A percentile compares a stretch with the other conserved stretches of the same genome.
Conservation (phyloP, 2,113 vertebrate genomes). For the Charadrius vociferus region DNA sequence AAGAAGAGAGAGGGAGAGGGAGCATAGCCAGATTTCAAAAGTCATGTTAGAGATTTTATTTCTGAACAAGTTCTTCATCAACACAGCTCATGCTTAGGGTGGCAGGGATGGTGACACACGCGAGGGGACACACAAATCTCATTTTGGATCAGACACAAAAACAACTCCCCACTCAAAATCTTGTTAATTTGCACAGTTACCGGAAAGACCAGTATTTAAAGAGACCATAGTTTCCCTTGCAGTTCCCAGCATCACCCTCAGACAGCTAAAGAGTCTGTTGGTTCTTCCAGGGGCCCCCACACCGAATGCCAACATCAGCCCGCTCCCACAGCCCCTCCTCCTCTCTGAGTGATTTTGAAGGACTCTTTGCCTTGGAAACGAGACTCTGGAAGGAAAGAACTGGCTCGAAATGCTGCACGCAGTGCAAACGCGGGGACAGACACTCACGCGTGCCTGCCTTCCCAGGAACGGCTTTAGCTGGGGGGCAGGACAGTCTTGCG, state of each 20-base stretch:
- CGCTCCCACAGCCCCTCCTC: neutral
- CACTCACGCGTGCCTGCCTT: neutral
- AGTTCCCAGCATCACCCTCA: neutral
- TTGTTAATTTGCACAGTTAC: neutral
- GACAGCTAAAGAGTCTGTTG: neutral
- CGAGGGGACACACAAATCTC: neutral
- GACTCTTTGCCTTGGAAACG: neutral
- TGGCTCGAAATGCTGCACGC: neutral
- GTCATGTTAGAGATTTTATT: neutral
- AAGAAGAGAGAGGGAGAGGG: neutral
- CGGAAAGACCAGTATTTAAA: neutral
- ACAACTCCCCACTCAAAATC: neutral
- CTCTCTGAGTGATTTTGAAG: neutral
- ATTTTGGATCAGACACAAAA: neutral
- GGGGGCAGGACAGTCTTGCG: neutral
- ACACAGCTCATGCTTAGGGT: neutral
- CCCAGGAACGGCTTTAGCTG: neutral
- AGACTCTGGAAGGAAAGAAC: neutral
- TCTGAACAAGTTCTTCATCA: neutral
- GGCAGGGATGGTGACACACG: neutral
- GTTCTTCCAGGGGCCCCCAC: neutral
- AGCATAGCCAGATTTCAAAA: neutral
- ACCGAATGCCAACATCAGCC: neutral
- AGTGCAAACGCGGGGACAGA: neutral
- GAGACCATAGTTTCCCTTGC: neutral